A percentile compares a stretch with the other conserved stretches of the same genome.
Evolutionary conservation across 2,888 invertebrate species (phyloP).

Genomic region (Apamea epomidion): DNA sequence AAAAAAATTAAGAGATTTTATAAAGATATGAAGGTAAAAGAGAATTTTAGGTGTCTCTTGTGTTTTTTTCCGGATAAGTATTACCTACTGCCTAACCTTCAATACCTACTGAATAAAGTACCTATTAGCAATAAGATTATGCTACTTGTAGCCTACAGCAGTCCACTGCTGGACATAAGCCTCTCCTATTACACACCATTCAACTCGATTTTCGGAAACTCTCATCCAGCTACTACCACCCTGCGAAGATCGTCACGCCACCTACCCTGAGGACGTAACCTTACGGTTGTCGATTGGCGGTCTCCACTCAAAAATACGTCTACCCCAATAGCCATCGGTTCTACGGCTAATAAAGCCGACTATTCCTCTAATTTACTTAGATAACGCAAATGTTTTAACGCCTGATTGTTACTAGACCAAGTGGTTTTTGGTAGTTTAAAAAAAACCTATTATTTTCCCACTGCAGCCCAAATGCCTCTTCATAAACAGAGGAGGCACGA

Average conservation of each 20-base stretch:
- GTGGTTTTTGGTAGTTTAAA: neutral
- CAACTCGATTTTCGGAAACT: neutral
- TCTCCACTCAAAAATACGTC: neutral
- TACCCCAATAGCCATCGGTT: neutral
- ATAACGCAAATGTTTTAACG: neutral
- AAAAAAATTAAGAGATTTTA: slow-evolving; percentile 14
- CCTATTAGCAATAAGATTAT: neutral
- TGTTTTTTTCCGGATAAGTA: neutral
- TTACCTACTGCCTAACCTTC: neutral
- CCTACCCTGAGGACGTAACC: too few relatives aligned
- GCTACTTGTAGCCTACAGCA: neutral
- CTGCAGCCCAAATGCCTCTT: neutral
- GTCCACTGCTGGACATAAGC: neutral
- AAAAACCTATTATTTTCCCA: neutral
- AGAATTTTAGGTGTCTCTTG: neutral
- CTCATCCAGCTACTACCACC: neutral
- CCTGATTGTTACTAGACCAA: neutral
- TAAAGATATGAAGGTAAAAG: neutral
- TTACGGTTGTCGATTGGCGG: too few relatives aligned
- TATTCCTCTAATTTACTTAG: neutral
- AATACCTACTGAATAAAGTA: too few relatives aligned
- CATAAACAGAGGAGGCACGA: neutral
- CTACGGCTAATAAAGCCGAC: neutral
- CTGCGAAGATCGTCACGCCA: too few relatives aligned
- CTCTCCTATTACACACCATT: neutral